These are phyloP conservation scores for Odontocerum albicorne DNA, from an alignment of 2,888 invertebrate genomes.

Conservation along the genomic window DNA sequence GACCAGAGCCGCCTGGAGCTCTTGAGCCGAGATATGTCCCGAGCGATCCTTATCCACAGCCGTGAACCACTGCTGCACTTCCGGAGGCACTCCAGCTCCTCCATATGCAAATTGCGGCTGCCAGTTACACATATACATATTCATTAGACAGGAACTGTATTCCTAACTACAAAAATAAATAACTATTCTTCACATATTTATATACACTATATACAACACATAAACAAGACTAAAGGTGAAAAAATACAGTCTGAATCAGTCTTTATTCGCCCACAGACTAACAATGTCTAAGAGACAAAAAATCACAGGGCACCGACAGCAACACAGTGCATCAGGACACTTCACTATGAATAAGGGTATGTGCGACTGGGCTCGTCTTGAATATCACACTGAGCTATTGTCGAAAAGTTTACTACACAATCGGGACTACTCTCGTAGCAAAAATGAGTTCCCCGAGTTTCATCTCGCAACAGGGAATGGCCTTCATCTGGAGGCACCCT, in stretches of 20 bases:
- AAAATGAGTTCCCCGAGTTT: background rate
- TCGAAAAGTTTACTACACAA: constrained; percentile 6
- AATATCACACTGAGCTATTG: background rate
- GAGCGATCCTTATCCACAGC: constrained; percentile 83
- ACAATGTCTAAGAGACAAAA: constrained; percentile 13
- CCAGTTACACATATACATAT: background rate
- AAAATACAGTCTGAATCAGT: constrained; percentile 30
- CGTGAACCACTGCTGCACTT: constrained; percentile 81
- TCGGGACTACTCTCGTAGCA: constrained; percentile 17
- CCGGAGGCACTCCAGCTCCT: constrained; percentile 59
- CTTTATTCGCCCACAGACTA: constrained; percentile 22
- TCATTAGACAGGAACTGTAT: constrained; percentile 4
- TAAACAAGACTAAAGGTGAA: background rate
- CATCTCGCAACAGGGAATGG: constrained; percentile 18
- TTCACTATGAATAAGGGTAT: constrained; percentile 33
- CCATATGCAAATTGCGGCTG: background rate
- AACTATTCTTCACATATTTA: background rate
- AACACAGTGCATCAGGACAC: constrained; percentile 12
- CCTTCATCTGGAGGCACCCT: constrained; percentile 24
- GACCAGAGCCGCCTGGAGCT: constrained; percentile 78
- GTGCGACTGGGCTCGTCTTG: constrained; percentile 22
- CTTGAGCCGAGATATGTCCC: constrained; percentile 75
- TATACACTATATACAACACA: background rate
- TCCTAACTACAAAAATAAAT: constrained; percentile 13
- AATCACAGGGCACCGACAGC: constrained; percentile 10